Evolutionary conservation across 2,113 vertebrate genomes (phyloP), one percentile per base, ranked within the genome.

Genomic region (Gasterosteus nipponicus): DNA sequence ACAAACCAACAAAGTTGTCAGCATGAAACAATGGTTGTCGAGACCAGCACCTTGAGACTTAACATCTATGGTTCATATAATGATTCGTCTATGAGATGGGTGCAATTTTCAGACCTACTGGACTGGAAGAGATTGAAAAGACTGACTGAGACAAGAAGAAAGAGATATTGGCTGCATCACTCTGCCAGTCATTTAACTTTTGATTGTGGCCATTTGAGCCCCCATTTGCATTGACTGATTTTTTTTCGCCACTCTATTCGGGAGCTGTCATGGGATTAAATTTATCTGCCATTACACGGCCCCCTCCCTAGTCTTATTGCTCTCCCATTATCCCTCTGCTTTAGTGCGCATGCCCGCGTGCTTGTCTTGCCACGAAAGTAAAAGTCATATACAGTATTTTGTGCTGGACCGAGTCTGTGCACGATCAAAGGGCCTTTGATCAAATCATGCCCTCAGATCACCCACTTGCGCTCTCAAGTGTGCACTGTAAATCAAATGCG

Each of bases 391-490:
- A 73, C 70, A 77, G 65, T 69, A 72, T 73, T 84, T 71, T 57
- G 68, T 77, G 58, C 66, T 82, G 78, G 78, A 87, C 82, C 29
- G 33, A 71, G 85, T 79, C 75, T 69, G 58, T 49, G 51, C 67
- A 76, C 5, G 64, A 89, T 89, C 87, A 92, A 87, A 91, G 86
- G 57, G 73, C 39, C 88, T 90, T 92, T 92, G 89, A 92, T 92
- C 86, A 89, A 85, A 78, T 81, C 63, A 75, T 87, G 81, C 66
- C 80, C 78, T 69, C 64, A 86, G 75, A 88, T 88, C 85, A 82
- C 62, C 65, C 70, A 82, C 83, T 88, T 73, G 66, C 39, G n/a
- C 51, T 83, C 49, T 53, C 31, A 72, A 81, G 80, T 68, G 38
- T 81, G 71, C 22, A 22, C 46, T 66, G 61, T 70, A 33, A 38